Evolutionary conservation across 2,113 vertebrate species (phyloP).

Genomic region (Archocentrus centrarchus): DNA sequence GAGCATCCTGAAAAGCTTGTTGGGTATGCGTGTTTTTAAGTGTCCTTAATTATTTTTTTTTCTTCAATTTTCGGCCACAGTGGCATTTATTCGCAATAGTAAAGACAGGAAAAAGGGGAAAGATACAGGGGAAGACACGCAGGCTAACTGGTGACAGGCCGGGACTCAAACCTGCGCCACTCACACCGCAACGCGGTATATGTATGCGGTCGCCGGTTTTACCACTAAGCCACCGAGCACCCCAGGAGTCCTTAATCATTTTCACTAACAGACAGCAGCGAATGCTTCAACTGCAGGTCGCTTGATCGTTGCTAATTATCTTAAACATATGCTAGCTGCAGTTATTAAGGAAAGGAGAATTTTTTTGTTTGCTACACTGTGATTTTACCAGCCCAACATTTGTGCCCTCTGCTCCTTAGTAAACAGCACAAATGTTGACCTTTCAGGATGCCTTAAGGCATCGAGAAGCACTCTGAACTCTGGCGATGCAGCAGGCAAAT

Average conservation of each 20-base stretch:
- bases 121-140: too few relatives aligned
- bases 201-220: too few relatives aligned
- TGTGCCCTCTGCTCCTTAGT: background rate
- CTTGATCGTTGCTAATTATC: background rate
- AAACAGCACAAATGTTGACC: conserved; percentile 9
- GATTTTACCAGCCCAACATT: background rate
- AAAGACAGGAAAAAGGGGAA: too few relatives aligned
- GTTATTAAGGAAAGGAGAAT: background rate
- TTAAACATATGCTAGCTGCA: background rate
- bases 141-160: too few relatives aligned
- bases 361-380: background rate
- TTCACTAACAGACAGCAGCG: background rate
- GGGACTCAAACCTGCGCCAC: too few relatives aligned
- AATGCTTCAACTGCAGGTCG: background rate
- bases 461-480: conserved; percentile 16
- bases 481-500: background rate
- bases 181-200: too few relatives aligned
- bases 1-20: background rate
- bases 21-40: background rate
- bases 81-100: too few relatives aligned
- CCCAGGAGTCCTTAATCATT: background rate
- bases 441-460: conserved; percentile 22
- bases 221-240: too few relatives aligned
- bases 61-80: too few relatives aligned
- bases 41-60: too few relatives aligned